These are phyloP conservation scores for Ridgeia piscesae DNA, from an alignment of 1,140 invertebrate species.

Conservation along the genomic window DNA sequence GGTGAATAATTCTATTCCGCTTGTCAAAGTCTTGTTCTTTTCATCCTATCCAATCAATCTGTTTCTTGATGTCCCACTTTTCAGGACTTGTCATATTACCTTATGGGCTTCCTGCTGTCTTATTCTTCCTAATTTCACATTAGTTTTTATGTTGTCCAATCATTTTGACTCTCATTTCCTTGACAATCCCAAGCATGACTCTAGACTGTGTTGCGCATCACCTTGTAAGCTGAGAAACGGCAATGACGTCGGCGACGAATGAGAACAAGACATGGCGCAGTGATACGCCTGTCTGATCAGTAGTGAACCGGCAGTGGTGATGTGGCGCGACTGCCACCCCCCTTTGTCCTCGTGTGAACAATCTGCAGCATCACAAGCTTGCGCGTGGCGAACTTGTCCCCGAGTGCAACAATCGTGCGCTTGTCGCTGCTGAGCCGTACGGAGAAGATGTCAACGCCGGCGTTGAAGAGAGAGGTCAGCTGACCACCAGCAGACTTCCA, in stretches of 20 bases:
- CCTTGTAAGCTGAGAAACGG: neutral
- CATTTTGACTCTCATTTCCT: neutral
- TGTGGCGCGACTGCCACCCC: slow-evolving; percentile 34
- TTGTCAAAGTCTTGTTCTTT: neutral
- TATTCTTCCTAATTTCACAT: neutral
- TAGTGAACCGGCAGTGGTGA: slow-evolving; percentile 19
- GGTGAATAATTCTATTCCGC: neutral
- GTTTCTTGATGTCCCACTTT: too few relatives aligned
- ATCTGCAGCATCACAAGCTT: slow-evolving; percentile 59
- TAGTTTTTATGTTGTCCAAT: neutral
- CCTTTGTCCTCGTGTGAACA: slow-evolving; percentile 49
- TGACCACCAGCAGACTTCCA: slow-evolving; percentile 51
- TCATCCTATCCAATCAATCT: neutral
- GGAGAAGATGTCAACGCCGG: slow-evolving; percentile 55
- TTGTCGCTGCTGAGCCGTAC: slow-evolving; percentile 55
- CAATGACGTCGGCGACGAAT: neutral
- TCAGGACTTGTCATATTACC: neutral
- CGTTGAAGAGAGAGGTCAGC: slow-evolving; percentile 52
- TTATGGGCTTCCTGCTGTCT: neutral
- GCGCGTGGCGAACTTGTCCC: slow-evolving; percentile 53
- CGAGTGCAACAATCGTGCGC: slow-evolving; percentile 56
- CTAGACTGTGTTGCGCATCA: neutral
- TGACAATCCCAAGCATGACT: neutral
- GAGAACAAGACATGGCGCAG: neutral
- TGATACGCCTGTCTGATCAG: neutral